These are phyloP conservation scores for Himalopsyche kuldschensis DNA, from an alignment of 2,888 invertebrate genomes.

Conservation along the genomic window DNA sequence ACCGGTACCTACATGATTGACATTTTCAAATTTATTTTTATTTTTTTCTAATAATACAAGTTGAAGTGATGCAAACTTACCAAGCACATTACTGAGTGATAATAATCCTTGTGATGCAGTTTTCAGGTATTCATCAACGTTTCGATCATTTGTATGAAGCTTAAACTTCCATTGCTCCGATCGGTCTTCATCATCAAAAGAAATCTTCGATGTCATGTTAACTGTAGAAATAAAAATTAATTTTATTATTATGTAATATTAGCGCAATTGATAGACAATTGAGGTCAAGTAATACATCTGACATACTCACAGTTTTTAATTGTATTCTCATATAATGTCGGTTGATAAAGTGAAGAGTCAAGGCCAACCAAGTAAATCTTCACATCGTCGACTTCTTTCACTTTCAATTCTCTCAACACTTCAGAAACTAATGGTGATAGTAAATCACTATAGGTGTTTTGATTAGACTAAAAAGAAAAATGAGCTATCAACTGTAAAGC, in stretches of 20 bases:
- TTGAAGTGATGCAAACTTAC: not conserved
- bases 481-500: not conserved
- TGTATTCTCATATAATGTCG: slow-evolving; percentile 43
- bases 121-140: slow-evolving; percentile 41
- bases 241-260: no score
- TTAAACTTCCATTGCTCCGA: slow-evolving; percentile 44
- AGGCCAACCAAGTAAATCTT: slow-evolving; percentile 60
- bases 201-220: slow-evolving; percentile 44
- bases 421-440: slow-evolving; percentile 64
- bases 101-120: slow-evolving; percentile 40
- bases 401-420: slow-evolving; percentile 62
- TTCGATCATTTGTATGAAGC: slow-evolving; percentile 43
- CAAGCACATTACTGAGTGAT: not conserved
- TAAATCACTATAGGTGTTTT: slow-evolving; percentile 65
- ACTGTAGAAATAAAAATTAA: not conserved
- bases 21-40: no score
- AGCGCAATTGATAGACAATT: no score
- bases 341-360: slow-evolving; percentile 47
- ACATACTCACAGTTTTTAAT: slow-evolving; percentile 50
- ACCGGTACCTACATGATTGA: no score
- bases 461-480: slow-evolving; percentile 55
- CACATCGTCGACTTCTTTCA: slow-evolving; percentile 55
- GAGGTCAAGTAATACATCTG: no score
- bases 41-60: no score
- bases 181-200: slow-evolving; percentile 43